phyloP scores from a whole-genome alignment of 37 sponge, comb jelly and placozoan genomes.

The Beroe ovata region DNA sequence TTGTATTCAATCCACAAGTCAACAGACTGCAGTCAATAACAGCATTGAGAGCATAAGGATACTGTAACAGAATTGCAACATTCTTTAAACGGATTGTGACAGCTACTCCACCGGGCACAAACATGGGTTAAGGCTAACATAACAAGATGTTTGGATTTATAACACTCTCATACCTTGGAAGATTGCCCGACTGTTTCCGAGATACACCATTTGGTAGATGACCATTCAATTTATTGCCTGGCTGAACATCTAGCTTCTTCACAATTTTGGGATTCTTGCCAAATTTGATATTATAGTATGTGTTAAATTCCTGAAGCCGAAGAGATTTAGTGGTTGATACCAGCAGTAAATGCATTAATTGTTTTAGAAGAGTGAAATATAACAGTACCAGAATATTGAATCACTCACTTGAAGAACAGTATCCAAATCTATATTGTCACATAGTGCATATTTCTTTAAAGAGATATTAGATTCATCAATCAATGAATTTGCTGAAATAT shows the following conservation, averaged over 20 bases:
- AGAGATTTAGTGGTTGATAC: too few species aligned
- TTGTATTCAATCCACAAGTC: too few species aligned
- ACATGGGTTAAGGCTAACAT: too few species aligned
- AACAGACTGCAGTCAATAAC: too few species aligned
- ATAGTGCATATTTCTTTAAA: slow-evolving; percentile 76
- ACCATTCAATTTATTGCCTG: background rate
- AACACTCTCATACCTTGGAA: slow-evolving; percentile 47
- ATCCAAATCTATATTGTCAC: slow-evolving; percentile 94
- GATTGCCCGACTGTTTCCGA: slow-evolving; percentile 47
- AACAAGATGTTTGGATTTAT: too few species aligned
- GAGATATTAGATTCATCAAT: slow-evolving; percentile 75
- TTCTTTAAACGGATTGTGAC: too few species aligned
- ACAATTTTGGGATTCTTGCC: slow-evolving; percentile 85
- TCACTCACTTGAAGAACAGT: slow-evolving; percentile 84
- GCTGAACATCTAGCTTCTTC: slow-evolving; percentile 66
- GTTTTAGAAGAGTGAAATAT: background rate
- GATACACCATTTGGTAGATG: background rate
- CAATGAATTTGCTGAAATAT: slow-evolving; percentile 33
- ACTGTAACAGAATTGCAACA: too few species aligned
- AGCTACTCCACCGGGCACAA: too few species aligned
- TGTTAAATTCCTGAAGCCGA: slow-evolving; percentile 82
- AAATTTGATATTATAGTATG: slow-evolving; percentile 93
- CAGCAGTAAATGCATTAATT: too few species aligned
- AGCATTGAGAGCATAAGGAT: too few species aligned
- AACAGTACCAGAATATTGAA: too few species aligned